Base-by-base conservation (phyloP, 1,140 invertebrate species). In the Vanessa atalanta region DNA sequence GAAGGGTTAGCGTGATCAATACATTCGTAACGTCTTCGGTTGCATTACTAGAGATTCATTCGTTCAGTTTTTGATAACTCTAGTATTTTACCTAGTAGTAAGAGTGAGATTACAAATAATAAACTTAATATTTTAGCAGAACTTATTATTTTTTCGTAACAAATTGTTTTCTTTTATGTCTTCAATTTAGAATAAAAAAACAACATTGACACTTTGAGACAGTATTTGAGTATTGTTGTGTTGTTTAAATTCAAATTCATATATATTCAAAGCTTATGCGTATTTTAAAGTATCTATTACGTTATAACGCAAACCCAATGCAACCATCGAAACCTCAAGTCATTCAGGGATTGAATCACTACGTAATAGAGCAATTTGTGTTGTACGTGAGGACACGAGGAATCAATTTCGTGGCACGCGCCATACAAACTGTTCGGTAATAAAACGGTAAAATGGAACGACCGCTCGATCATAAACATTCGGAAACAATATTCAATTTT, bases 351-450 rank as follows among this genome's bases (percentile, higher is more conserved):
- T 66, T 76, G 74, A 80, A 79, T 79, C 79, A 76, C 78, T 79
- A 79, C 68, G 78, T 81, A 83, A 80, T 81, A 78, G 80, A 84
- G 78, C 83, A 81, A 84, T 86, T 84, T 86, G 81, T 81, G 76
- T 75, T 76, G 78, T 83, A 88, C 84, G 86, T 84, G 82, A 83
- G 75, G 76, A 80, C 75, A 71, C 79, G 81, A 78, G 60, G 74
- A 82, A 85, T 87, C 87, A 84, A 85, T 88, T 86, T 81, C 66
- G 77, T 72, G 79, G 81, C 83, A 88, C 85, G 84, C 82, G 84
- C 81, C 79, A 77, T 81, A 81, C 79, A 78, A 80, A 78, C 81
- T 79, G 79, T 80, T 81, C 76, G 64, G 80, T 79, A 83, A 83
- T 82, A 85, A 85, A 85, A 85, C 79, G 81, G 67, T 69, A 61